Conservation (phyloP, 2,113 vertebrate species). For the Bubo blakistoni region DNA sequence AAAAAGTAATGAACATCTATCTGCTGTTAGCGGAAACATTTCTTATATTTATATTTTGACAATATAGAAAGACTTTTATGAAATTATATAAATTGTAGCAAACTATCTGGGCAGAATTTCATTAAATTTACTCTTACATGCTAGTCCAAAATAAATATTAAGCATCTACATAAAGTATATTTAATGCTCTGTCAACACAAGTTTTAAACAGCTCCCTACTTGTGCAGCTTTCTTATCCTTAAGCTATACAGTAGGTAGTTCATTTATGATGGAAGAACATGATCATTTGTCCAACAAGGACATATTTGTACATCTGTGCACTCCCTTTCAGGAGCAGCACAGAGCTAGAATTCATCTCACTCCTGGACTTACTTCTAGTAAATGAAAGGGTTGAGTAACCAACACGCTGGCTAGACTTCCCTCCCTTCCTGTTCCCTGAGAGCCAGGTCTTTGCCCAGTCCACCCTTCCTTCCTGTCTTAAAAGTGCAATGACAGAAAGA, state of each 20-base stretch:
- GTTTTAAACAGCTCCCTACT: conserved; percentile 69
- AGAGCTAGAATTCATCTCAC: conserved; percentile 89
- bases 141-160: conserved; percentile 70
- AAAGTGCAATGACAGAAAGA: conserved; percentile 64
- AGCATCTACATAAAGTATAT: conserved; percentile 67
- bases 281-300: conserved; percentile 82
- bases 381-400: conserved; percentile 87
- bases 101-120: conserved; percentile 33
- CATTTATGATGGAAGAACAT: conserved; percentile 81
- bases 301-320: conserved; percentile 80
- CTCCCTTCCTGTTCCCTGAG: conserved; percentile 88
- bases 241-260: conserved; percentile 77
- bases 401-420: conserved; percentile 76
- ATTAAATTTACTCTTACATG: conserved; percentile 38
- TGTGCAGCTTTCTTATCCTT: conserved; percentile 67
- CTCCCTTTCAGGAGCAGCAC: conserved; percentile 80
- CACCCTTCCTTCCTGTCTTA: conserved; percentile 87
- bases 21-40: not conserved
- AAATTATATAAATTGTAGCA: not conserved
- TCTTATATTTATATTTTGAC: conserved; percentile 42
- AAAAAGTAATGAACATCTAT: not conserved
- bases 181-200: conserved; percentile 59
- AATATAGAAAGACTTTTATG: conserved; percentile 33
- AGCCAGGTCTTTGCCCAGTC: conserved; percentile 76
- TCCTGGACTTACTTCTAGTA: conserved; percentile 73